Evolutionary conservation across 2,797 vertebrate species (phyloP).

Genomic region (Hippocampus kuda): DNA sequence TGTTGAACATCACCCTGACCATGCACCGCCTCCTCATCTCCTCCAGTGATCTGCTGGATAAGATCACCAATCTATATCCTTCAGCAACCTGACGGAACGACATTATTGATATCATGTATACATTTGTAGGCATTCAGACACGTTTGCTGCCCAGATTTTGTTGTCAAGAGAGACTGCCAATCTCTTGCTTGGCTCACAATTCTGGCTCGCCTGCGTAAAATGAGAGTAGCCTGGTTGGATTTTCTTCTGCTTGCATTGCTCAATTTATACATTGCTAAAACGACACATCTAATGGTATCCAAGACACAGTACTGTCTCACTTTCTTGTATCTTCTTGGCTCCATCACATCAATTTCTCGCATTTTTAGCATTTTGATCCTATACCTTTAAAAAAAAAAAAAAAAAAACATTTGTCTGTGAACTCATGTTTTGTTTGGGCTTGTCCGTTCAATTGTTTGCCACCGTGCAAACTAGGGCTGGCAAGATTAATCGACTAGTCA

Average conservation of each 20-base stretch:
- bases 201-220: conserved; percentile 45
- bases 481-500: too few relatives aligned
- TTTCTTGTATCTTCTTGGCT: neutral
- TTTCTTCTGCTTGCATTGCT: conserved; percentile 31
- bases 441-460: conserved; percentile 15
- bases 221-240: conserved; percentile 37
- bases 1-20: conserved; percentile 83
- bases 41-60: conserved; percentile 83
- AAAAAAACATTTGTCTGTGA: neutral
- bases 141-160: conserved; percentile 36
- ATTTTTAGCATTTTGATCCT: neutral
- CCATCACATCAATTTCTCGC: neutral
- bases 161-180: conserved; percentile 58
- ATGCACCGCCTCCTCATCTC: conserved; percentile 89
- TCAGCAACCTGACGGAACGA: conserved; percentile 29
- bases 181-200: conserved; percentile 43
- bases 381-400: neutral
- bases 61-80: conserved; percentile 87
- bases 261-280: neutral
- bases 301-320: neutral
- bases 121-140: conserved; percentile 22
- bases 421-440: neutral
- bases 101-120: neutral
- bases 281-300: neutral
- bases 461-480: too few relatives aligned